phyloP scores from a whole-genome alignment of 2,888 invertebrate genomes.

The Macrosoma leucophasiata region DNA sequence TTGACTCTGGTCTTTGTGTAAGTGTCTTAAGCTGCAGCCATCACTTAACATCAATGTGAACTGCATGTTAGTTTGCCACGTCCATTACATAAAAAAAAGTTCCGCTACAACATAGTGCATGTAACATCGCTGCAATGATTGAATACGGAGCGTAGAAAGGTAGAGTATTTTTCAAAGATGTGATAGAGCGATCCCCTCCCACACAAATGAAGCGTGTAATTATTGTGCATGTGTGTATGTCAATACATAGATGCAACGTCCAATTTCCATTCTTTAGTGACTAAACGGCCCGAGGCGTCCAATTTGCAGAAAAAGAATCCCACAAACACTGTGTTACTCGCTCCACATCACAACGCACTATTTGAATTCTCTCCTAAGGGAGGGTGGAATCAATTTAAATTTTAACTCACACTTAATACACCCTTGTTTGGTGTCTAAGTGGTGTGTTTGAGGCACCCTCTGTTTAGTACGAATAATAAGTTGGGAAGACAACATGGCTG shows the following conservation, averaged over 20 bases:
- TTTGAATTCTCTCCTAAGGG: constrained; percentile 65
- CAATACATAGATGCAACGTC: constrained; percentile 31
- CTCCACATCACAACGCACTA: constrained; percentile 72
- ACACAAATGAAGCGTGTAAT: constrained; percentile 58
- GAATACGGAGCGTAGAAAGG: too few relatives aligned
- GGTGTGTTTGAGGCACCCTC: constrained; percentile 73
- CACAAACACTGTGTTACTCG: constrained; percentile 64
- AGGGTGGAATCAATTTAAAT: constrained; percentile 75
- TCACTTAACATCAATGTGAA: too few relatives aligned
- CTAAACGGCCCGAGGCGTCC: constrained; percentile 67
- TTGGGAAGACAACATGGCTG: constrained; percentile 60
- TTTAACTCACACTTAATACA: constrained; percentile 76
- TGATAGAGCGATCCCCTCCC: too few relatives aligned
- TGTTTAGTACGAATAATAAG: constrained; percentile 69
- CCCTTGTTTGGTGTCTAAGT: constrained; percentile 76
- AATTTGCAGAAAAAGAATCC: constrained; percentile 72
- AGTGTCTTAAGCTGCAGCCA: too few relatives aligned
- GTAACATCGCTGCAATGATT: too few relatives aligned
- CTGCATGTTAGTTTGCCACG: too few relatives aligned
- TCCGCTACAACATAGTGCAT: too few relatives aligned
- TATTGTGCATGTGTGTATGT: constrained; percentile 39
- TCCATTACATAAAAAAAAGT: too few relatives aligned
- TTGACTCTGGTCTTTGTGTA: too few relatives aligned
- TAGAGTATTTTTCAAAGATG: too few relatives aligned
- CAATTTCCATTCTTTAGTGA: constrained; percentile 46